phyloP scores from a whole-genome alignment of 2,113 vertebrate genomes.

The Phrynosoma blainvillii region DNA sequence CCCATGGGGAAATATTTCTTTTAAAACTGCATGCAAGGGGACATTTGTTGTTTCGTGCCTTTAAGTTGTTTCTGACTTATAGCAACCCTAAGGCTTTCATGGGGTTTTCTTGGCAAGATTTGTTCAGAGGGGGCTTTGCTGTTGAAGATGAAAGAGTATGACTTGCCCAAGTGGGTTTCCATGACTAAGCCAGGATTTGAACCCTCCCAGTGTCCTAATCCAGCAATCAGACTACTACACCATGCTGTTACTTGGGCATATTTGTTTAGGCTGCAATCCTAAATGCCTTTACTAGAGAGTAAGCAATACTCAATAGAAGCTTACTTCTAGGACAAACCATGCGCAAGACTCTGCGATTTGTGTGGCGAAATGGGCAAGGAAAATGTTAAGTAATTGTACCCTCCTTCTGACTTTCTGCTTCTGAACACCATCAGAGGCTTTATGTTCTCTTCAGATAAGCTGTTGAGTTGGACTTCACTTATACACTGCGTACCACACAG shows the following conservation, averaged over 20 bases:
- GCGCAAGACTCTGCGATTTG: background rate
- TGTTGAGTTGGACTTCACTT: background rate
- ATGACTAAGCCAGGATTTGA: too few species aligned
- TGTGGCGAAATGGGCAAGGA: background rate
- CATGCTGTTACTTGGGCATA: too few species aligned
- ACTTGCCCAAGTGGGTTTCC: too few species aligned
- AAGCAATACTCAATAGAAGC: background rate
- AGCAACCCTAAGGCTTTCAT: too few species aligned
- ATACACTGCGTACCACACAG: background rate
- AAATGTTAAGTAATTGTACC: background rate
- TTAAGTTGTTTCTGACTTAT: too few species aligned
- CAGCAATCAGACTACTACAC: too few species aligned
- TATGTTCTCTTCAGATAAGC: background rate
- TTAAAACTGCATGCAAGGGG: background rate
- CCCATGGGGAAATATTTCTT: background rate
- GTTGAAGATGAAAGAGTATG: too few species aligned
- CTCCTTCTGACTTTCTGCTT: background rate
- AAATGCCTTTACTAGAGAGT: background rate
- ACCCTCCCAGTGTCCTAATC: too few species aligned
- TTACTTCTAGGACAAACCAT: background rate
- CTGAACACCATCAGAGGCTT: background rate
- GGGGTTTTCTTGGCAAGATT: too few species aligned
- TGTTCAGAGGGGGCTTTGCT: too few species aligned
- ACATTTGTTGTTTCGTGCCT: too few species aligned
- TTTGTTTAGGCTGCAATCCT: background rate